These are phyloP conservation scores for Boloria euphrosyne DNA, from an alignment of 2,888 invertebrate genomes.

Conservation along the genomic window DNA sequence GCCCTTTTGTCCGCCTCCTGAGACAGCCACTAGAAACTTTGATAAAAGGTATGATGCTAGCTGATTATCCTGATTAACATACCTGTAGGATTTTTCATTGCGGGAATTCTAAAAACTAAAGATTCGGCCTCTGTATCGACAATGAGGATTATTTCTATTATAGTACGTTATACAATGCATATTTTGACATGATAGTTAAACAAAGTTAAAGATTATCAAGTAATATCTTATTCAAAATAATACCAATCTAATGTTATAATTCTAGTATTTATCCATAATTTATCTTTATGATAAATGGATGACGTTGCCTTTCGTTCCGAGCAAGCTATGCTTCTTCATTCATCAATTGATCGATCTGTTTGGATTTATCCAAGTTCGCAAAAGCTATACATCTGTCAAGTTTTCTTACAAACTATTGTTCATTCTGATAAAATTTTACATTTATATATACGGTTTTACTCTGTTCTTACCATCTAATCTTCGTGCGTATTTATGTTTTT, in stretches of 20 bases:
- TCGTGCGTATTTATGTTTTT: constrained; percentile 5
- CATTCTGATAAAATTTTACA: constrained; percentile 5
- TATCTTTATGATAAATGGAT: not conserved
- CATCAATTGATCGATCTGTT: constrained; percentile 5
- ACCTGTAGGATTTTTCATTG: too few relatives aligned
- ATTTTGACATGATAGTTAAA: not conserved
- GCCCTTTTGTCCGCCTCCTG: too few relatives aligned
- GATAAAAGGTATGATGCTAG: too few relatives aligned
- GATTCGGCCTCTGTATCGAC: too few relatives aligned
- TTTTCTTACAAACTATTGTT: not conserved
- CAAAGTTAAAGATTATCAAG: too few relatives aligned
- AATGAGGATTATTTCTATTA: too few relatives aligned
- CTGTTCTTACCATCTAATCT: constrained; percentile 4
- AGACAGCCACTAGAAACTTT: too few relatives aligned
- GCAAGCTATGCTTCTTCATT: not conserved
- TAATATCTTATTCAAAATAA: too few relatives aligned
- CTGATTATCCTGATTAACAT: too few relatives aligned
- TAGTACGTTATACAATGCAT: not conserved
- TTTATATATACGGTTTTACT: constrained; percentile 7
- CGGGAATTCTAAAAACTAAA: too few relatives aligned
- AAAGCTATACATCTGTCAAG: not conserved
- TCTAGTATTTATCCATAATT: not conserved
- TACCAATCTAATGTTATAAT: not conserved
- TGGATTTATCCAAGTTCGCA: too few relatives aligned
- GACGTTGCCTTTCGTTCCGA: not conserved